Evolutionary conservation across 2,888 invertebrate genomes (phyloP).

Genomic region (Mellilla xanthometata): DNA sequence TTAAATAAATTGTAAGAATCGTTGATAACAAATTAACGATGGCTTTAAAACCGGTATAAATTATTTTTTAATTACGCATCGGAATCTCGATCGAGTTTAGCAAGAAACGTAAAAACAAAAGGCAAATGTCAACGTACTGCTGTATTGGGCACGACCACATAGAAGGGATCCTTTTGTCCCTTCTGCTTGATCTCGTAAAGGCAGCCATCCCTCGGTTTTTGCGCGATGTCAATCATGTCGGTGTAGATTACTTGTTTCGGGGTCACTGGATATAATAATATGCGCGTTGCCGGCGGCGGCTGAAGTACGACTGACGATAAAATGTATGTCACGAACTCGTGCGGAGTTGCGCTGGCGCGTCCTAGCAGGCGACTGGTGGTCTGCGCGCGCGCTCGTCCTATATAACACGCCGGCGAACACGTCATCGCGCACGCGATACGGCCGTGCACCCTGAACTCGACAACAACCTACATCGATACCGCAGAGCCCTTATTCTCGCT

Average conservation of each 20-base stretch:
- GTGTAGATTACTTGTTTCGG: conserved; percentile 43
- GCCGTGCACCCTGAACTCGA: conserved; percentile 72
- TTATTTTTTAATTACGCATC: neutral
- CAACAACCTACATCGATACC: conserved; percentile 60
- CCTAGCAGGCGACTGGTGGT: conserved; percentile 84
- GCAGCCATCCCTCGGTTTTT: conserved; percentile 78
- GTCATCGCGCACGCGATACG: conserved; percentile 72
- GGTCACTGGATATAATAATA: conserved; percentile 41
- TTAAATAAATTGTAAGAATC: neutral
- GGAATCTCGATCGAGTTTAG: neutral
- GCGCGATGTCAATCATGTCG: conserved; percentile 71
- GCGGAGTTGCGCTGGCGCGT: conserved; percentile 55
- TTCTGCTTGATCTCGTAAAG: conserved; percentile 86
- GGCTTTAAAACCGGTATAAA: neutral
- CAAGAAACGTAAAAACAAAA: conserved; percentile 4
- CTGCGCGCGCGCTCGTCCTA: conserved; percentile 79
- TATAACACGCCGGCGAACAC: conserved; percentile 76
- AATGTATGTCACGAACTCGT: conserved; percentile 33
- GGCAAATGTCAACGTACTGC: conserved; percentile 79
- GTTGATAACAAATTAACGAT: neutral
- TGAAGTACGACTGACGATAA: conserved; percentile 50
- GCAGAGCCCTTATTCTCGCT: conserved; percentile 52
- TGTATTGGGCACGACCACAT: conserved; percentile 87
- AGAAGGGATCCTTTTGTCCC: conserved; percentile 85
- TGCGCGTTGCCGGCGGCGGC: conserved; percentile 51